Evolutionary conservation across 2,888 invertebrate species (phyloP).

Genomic region (Tholera decimalis): DNA sequence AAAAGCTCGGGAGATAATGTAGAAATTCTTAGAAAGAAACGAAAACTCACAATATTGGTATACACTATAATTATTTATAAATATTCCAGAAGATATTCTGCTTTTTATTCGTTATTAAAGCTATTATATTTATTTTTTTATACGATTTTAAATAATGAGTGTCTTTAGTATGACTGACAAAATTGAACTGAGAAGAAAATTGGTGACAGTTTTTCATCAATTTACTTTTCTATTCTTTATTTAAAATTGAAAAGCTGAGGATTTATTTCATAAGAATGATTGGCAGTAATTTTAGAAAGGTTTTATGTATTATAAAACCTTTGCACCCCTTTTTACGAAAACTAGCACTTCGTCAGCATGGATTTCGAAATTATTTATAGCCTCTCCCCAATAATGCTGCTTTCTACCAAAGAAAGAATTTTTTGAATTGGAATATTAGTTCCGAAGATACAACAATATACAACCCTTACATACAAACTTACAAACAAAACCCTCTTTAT

Average conservation of each 20-base stretch:
- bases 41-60: slow-evolving; percentile 39
- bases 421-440: too few species aligned
- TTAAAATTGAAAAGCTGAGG: slow-evolving; percentile 35
- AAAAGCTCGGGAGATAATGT: too few species aligned
- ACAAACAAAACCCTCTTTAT: too few species aligned
- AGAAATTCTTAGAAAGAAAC: background rate
- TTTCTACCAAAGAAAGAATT: too few species aligned
- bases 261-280: slow-evolving; percentile 5
- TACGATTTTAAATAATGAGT: slow-evolving; percentile 66
- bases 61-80: slow-evolving; percentile 37
- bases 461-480: too few species aligned
- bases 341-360: too few species aligned
- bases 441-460: too few species aligned
- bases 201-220: slow-evolving; percentile 31
- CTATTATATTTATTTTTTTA: slow-evolving; percentile 73
- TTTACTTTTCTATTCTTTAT: slow-evolving; percentile 48
- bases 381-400: too few species aligned
- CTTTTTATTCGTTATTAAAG: slow-evolving; percentile 65
- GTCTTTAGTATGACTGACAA: slow-evolving; percentile 66
- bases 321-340: too few species aligned
- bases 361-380: too few species aligned
- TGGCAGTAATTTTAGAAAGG: background rate
- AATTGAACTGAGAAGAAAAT: slow-evolving; percentile 63
- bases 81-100: slow-evolving; percentile 39
- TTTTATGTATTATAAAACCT: too few species aligned